These are phyloP conservation scores for Dryomyza anilis DNA, from an alignment of 2,888 invertebrate genomes.

Conservation along the genomic window DNA sequence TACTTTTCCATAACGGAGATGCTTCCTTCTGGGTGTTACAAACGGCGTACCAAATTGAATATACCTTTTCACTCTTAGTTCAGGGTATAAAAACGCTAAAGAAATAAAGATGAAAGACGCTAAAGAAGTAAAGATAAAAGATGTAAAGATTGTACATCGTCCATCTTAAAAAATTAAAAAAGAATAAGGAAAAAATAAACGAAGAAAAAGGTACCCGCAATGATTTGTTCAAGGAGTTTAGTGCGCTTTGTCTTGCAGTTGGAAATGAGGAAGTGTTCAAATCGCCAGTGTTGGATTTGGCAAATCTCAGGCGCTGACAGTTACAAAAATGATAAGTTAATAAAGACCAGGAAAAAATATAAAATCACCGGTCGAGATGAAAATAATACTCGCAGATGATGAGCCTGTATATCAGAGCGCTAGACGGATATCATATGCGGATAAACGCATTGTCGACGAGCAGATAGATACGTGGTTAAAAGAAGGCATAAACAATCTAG, in stretches of 20 bases:
- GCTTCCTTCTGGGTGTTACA: too few relatives aligned
- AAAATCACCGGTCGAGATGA: constrained; percentile 31
- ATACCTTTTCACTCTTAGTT: too few relatives aligned
- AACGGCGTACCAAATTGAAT: too few relatives aligned
- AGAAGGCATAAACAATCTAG: constrained; percentile 24
- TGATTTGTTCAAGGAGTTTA: neutral
- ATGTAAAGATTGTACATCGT: too few relatives aligned
- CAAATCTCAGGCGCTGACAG: neutral
- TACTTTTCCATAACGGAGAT: too few relatives aligned
- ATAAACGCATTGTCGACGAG: constrained; percentile 12
- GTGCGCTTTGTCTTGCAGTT: neutral
- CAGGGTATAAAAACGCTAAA: too few relatives aligned
- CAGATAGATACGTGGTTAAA: constrained; percentile 16
- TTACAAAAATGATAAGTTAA: neutral
- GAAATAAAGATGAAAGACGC: too few relatives aligned
- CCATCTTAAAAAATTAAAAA: neutral
- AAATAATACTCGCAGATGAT: constrained; percentile 23
- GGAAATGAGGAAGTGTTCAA: neutral
- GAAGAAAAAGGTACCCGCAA: neutral
- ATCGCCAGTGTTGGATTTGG: too few relatives aligned
- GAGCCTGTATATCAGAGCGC: constrained; percentile 19
- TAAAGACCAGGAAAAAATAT: neutral
- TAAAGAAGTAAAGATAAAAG: too few relatives aligned
- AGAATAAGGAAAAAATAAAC: neutral
- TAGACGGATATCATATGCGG: constrained; percentile 10